These are phyloP conservation scores for Tragelaphus strepsiceros DNA, from an alignment of 2,113 vertebrate genomes.

Conservation along the genomic window DNA sequence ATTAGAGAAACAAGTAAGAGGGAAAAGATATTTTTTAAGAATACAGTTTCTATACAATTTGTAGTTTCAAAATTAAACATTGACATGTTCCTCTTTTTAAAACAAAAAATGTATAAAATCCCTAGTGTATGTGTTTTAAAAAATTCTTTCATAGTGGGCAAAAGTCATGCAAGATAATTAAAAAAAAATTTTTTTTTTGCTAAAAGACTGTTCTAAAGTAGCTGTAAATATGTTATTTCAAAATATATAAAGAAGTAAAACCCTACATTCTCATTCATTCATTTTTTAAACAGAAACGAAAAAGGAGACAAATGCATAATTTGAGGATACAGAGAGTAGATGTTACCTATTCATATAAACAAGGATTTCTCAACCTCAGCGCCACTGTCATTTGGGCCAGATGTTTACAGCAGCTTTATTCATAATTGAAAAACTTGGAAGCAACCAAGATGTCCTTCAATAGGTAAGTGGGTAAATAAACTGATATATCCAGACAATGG, in stretches of 20 bases:
- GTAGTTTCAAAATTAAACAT: not conserved
- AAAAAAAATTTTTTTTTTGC: not conserved
- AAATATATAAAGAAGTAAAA: not conserved
- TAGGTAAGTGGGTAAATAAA: not conserved
- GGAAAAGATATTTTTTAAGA: not conserved
- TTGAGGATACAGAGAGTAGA: not conserved
- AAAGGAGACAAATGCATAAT: not conserved
- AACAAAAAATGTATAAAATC: not conserved
- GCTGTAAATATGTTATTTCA: conserved; percentile 7
- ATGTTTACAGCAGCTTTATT: not conserved
- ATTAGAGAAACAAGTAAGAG: not conserved
- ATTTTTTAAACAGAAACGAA: not conserved
- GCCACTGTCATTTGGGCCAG: not conserved
- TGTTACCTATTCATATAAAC: not conserved
- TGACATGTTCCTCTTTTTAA: not conserved
- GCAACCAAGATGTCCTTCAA: not conserved
- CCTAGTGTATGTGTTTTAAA: not conserved
- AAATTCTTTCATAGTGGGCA: not conserved
- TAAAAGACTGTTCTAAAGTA: not conserved
- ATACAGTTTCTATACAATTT: not conserved
- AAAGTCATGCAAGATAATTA: not conserved
- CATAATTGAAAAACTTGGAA: not conserved
- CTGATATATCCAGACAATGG: not conserved
- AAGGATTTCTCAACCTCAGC: not conserved
- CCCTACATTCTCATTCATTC: not conserved